Conservation (phyloP, 2,888 invertebrate genomes). For the Diarsia brunnea region DNA sequence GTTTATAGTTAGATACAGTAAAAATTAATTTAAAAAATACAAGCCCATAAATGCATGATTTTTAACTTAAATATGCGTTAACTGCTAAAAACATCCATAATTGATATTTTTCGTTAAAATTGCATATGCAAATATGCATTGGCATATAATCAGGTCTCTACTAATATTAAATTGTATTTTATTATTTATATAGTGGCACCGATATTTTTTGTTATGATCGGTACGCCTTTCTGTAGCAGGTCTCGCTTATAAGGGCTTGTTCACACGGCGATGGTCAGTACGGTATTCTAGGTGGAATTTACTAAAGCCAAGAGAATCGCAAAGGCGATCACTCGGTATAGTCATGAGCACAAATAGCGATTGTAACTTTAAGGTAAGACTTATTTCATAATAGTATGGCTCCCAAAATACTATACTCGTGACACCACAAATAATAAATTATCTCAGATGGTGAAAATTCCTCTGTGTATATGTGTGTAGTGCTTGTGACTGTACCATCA, state of each 20-base stretch:
- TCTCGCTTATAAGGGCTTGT: slow-evolving; percentile 17
- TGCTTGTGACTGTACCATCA: not conserved
- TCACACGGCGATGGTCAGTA: not conserved
- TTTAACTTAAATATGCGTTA: not conserved
- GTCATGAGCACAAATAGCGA: not conserved
- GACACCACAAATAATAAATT: not conserved
- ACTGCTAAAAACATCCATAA: not conserved
- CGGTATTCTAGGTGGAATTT: not conserved
- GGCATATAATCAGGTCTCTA: not conserved
- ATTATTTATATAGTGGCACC: slow-evolving; percentile 26
- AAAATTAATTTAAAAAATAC: not conserved
- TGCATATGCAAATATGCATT: not conserved
- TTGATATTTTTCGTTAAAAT: not conserved
- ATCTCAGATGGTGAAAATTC: not conserved
- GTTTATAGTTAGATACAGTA: not conserved
- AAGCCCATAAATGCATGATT: not conserved
- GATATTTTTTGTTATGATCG: slow-evolving; percentile 44
- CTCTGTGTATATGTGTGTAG: not conserved
- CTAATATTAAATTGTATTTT: slow-evolving; percentile 5
- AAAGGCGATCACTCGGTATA: not conserved
- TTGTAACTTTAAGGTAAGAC: not conserved
- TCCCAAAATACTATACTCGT: not conserved
- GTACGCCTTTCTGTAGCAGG: slow-evolving; percentile 39
- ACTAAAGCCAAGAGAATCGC: not conserved
- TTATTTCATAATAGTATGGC: not conserved